phyloP scores from a whole-genome alignment of 2,888 invertebrate species.

The Synergus umbraculus region DNA sequence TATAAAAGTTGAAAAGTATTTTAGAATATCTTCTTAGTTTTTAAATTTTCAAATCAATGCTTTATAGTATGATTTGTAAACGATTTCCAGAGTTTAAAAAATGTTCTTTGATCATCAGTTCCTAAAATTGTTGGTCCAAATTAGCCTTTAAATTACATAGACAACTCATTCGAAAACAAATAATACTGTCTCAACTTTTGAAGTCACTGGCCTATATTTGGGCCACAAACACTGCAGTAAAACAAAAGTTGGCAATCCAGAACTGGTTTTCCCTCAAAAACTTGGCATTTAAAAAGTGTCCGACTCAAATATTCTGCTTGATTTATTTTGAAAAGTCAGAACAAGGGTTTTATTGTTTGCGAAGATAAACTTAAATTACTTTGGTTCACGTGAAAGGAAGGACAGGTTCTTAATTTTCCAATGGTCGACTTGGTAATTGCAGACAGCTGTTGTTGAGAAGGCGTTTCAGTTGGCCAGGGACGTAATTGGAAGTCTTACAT shows the following conservation, averaged over 20 bases:
- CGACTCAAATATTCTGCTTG: constrained; percentile 1
- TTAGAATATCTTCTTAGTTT: no score
- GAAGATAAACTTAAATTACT: not conserved
- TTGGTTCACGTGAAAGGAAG: not conserved
- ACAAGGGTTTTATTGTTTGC: not conserved
- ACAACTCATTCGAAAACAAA: constrained; percentile 8
- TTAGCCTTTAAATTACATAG: not conserved
- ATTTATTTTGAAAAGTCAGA: constrained; percentile 13
- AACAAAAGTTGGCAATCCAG: constrained; percentile 33
- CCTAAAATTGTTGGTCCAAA: not conserved
- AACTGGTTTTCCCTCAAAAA: constrained; percentile 27
- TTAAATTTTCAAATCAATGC: no score
- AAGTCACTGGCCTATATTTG: constrained; percentile 36
- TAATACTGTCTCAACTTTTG: constrained; percentile 6
- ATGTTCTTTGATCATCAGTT: not conserved
- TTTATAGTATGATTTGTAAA: no score
- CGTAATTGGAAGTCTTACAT: not conserved
- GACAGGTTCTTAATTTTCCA: not conserved
- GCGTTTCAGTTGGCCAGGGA: not conserved
- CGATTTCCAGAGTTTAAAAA: no score
- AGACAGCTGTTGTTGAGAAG: constrained; percentile 23
- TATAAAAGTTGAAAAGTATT: no score
- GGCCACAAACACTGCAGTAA: constrained; percentile 27
- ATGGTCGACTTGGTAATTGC: not conserved
- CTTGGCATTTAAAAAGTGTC: constrained; percentile 21